phyloP scores from a whole-genome alignment of 2,888 invertebrate species.

The Sphecodes monilicornis region DNA sequence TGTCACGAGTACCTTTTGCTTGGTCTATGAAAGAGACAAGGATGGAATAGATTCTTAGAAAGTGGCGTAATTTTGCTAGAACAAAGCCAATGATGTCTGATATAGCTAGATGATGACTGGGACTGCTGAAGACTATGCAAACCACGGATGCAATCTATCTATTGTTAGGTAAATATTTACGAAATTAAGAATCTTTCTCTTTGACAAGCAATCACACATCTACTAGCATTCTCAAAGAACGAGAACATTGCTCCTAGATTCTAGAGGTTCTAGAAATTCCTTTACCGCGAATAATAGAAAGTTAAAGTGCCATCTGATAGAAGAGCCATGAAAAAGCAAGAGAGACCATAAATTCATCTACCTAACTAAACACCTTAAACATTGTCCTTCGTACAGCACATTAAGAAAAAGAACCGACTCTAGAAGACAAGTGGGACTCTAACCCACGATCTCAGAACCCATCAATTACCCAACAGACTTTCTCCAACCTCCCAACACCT shows the following conservation, averaged over 20 bases:
- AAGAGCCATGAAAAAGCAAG: neutral
- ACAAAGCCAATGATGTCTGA: no score
- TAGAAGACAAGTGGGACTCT: neutral
- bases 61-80: no score
- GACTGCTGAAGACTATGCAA: no score
- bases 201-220: neutral
- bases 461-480: neutral
- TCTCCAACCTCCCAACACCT: neutral
- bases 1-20: no score
- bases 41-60: no score
- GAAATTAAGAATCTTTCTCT: neutral
- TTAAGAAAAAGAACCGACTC: conserved; percentile 1
- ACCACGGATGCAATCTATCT: no score
- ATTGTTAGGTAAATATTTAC: no score
- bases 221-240: neutral
- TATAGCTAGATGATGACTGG: no score
- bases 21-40: no score
- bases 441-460: neutral
- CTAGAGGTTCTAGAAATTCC: neutral
- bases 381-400: neutral
- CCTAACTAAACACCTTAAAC: neutral
- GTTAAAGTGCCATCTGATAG: neutral
- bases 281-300: neutral
- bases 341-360: neutral
- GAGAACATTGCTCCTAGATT: neutral